phyloP scores from a whole-genome alignment of 1,140 invertebrate species.

The Zaprionus tsacasi region DNA sequence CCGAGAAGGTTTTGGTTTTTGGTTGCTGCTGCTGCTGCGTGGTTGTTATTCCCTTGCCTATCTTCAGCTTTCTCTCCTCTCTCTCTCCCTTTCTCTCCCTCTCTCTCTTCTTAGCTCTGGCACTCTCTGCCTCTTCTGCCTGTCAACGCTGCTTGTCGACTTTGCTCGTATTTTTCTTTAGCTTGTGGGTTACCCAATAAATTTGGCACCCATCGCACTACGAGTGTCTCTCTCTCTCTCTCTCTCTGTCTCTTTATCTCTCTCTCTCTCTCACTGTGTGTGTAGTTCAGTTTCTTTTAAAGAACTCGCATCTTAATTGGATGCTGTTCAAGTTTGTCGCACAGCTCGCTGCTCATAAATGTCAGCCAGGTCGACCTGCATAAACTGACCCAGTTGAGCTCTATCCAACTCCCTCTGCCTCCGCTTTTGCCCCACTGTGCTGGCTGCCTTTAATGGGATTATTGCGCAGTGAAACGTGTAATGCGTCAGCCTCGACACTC shows the following conservation, averaged over 20 bases:
- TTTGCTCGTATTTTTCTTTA: slow-evolving; percentile 57
- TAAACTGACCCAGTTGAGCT: slow-evolving; percentile 77
- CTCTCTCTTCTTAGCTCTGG: not conserved
- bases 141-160: slow-evolving; percentile 20
- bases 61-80: not conserved
- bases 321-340: slow-evolving; percentile 43
- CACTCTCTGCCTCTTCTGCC: not conserved
- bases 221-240: not conserved
- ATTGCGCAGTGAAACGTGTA: slow-evolving; percentile 76
- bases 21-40: slow-evolving; percentile 21
- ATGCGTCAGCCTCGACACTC: slow-evolving; percentile 64
- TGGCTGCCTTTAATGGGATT: slow-evolving; percentile 72
- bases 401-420: slow-evolving; percentile 24
- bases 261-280: not conserved
- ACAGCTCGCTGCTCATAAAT: slow-evolving; percentile 64
- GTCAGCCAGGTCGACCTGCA: slow-evolving; percentile 71
- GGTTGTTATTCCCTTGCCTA: slow-evolving; percentile 38
- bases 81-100: not conserved
- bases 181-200: slow-evolving; percentile 66
- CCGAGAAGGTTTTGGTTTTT: slow-evolving; percentile 65
- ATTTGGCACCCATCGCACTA: slow-evolving; percentile 56
- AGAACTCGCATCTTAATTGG: slow-evolving; percentile 68
- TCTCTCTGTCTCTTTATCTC: not conserved
- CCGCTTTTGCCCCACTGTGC: slow-evolving; percentile 2
- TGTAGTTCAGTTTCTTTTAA: slow-evolving; percentile 40